Percentiles rank a stretch among this genome's conserved stretches.
Evolutionary conservation across 2,113 vertebrate species (phyloP).

Genomic region (Chaenogobius annularis): DNA sequence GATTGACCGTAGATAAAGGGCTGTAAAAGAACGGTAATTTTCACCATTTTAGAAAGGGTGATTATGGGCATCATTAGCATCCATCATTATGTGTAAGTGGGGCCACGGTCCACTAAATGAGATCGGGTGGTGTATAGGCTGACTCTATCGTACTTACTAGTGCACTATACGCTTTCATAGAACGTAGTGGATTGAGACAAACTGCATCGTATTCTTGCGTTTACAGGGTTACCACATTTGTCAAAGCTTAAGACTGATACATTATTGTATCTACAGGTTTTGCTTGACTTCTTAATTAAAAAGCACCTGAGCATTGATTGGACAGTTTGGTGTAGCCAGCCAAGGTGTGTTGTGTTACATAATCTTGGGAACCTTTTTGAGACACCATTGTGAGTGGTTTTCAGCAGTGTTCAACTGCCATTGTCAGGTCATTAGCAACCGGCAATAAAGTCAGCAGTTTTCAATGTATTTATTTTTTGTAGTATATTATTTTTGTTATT

Average conservation of each 20-base stretch:
- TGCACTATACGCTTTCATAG: neutral
- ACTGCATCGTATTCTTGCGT: neutral
- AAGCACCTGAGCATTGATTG: neutral
- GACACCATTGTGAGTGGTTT: neutral
- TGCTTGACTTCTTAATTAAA: neutral
- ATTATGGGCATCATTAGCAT: conserved; percentile 71
- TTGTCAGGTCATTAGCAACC: neutral
- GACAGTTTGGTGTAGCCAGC: neutral
- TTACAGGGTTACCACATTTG: too few relatives aligned
- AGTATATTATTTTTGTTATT: conserved; percentile 10
- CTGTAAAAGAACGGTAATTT: conserved; percentile 65
- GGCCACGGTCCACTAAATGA: conserved; percentile 54
- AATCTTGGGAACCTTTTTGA: neutral
- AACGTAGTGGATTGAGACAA: neutral
- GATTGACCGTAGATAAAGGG: conserved; percentile 57
- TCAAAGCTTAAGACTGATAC: too few relatives aligned
- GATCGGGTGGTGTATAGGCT: conserved; percentile 32
- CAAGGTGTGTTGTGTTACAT: neutral
- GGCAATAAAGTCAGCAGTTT: neutral
- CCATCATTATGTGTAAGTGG: conserved; percentile 69
- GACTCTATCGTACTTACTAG: neutral
- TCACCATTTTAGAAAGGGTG: conserved; percentile 62
- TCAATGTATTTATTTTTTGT: conserved; percentile 10
- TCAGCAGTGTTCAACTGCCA: too few relatives aligned
- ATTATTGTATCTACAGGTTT: neutral